phyloP scores from a whole-genome alignment of 2,888 invertebrate genomes.

The Dione vanillae region DNA sequence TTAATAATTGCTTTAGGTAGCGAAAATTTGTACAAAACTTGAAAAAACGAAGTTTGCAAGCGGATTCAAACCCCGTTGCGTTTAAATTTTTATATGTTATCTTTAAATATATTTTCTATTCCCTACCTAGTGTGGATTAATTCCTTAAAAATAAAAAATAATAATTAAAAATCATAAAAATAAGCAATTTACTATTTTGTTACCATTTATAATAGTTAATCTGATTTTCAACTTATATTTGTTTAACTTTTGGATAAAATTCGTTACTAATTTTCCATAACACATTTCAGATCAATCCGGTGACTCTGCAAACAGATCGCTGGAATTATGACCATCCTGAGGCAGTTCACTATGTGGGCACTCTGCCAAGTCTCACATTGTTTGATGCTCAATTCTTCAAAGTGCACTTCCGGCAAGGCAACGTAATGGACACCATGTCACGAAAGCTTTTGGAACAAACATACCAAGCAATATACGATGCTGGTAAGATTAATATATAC shows the following conservation, averaged over 20 bases:
- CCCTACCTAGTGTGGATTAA: too few species aligned
- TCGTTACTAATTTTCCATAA: neutral
- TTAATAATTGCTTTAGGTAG: too few species aligned
- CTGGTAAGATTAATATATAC: constrained; percentile 78
- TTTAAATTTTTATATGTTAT: too few species aligned
- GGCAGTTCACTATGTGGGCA: constrained; percentile 85
- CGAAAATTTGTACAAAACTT: too few species aligned
- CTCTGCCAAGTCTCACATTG: constrained; percentile 82
- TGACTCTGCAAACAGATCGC: constrained; percentile 70
- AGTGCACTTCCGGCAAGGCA: constrained; percentile 86
- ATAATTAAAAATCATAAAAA: too few species aligned
- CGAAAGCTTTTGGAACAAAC: constrained; percentile 88
- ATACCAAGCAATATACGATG: constrained; percentile 89
- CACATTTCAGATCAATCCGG: constrained; percentile 12
- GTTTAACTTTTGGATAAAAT: neutral
- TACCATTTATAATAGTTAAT: too few species aligned
- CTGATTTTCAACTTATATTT: too few species aligned
- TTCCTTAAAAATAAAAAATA: too few species aligned
- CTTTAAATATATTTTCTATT: too few species aligned
- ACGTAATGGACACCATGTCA: constrained; percentile 78
- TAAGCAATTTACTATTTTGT: too few species aligned
- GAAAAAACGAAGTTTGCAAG: too few species aligned
- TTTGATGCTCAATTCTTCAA: constrained; percentile 90
- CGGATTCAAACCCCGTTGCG: too few species aligned
- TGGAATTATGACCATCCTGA: constrained; percentile 65